Percentiles rank a stretch among this genome's conserved stretches.
Conservation (phyloP, 2,797 vertebrate species). For the Cossypha caffra region DNA sequence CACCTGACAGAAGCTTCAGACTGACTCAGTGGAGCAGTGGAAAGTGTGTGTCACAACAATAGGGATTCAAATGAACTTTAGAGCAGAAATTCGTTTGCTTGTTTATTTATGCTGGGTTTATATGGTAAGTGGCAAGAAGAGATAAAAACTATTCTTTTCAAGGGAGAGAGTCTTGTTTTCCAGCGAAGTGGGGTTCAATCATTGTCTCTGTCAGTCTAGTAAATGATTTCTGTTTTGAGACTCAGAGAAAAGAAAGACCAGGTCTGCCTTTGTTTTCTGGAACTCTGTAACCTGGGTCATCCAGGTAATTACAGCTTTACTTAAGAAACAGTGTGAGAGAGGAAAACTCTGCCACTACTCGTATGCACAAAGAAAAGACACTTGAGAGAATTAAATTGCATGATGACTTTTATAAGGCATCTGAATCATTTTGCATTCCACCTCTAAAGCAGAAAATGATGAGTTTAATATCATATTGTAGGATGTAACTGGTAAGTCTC, state of each 20-base stretch:
- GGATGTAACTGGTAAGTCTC: slow-evolving; percentile 65
- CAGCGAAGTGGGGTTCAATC: not conserved
- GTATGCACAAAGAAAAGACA: slow-evolving; percentile 72
- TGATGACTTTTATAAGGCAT: slow-evolving; percentile 72
- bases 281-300: slow-evolving; percentile 32
- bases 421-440: slow-evolving; percentile 76
- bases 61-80: slow-evolving; percentile 20
- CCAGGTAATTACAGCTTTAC: slow-evolving; percentile 67
- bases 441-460: slow-evolving; percentile 77
- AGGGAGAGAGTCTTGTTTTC: not conserved
- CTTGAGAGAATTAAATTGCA: slow-evolving; percentile 78
- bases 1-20: slow-evolving; percentile 1
- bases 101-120: slow-evolving; percentile 22
- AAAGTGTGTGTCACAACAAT: not conserved
- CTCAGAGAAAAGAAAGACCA: not conserved
- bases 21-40: not conserved
- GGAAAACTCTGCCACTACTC: slow-evolving; percentile 45
- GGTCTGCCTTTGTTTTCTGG: slow-evolving; percentile 50
- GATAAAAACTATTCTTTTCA: not conserved
- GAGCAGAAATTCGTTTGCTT: not conserved
- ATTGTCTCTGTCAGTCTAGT: not conserved
- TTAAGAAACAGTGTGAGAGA: not conserved
- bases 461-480: slow-evolving; percentile 76
- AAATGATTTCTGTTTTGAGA: slow-evolving; percentile 35
- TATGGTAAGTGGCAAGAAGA: not conserved